Evolutionary conservation across 2,113 vertebrate genomes (phyloP), one percentile per base, ranked within the genome.

Genomic region (Choloepus hoffmanni): DNA sequence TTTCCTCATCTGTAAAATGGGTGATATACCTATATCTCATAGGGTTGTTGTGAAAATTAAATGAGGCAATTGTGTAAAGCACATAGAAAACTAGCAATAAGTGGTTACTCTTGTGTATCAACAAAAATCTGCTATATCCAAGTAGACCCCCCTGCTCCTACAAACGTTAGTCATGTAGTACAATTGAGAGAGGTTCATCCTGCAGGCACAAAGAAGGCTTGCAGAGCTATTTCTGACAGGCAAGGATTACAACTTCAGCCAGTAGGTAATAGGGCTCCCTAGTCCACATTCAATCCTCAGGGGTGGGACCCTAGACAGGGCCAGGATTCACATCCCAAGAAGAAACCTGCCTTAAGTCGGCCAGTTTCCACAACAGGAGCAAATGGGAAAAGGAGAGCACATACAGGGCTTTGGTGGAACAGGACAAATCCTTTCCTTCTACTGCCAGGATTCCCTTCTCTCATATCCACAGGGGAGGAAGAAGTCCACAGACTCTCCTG

Each of bases 1-100:
- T 89, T 92, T 89, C 43, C 45, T 74, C 16, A n/a, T 28, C 74
- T 95, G 79, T 85, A 78, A 90, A 92, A 48, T 48, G 21, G 48
- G n/a, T 26, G 36, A 7, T 26, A 63, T 63, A 63, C 28, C 5
- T 65, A 7, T 48, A 43, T 78, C 36, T 12, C 48, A 67, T 15
- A n/a, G 65, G 11, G 43, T 58, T 8, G 43, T 58, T 87, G 65
- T 83, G 67, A 85, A 76, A 78, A 79, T 62, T 91, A 87, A 76
- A 43, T 58, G 87, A 95, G 40, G 18, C 55, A 70, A 55, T 50
- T 87, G 13, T 45, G 12, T 85, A 60, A 63, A 78, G 40, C 19
- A 40, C 14, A 43, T 28, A 45, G 70, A 63, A 72, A 88, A 26
- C 12, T 40, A 50, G 4, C 63, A 89, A 19, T 78, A 78, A 63